Evolutionary conservation across 37 sponge, comb jelly and placozoan species (phyloP), one percentile per base, ranked within the genome.

Genomic region (Spongia lamella): DNA sequence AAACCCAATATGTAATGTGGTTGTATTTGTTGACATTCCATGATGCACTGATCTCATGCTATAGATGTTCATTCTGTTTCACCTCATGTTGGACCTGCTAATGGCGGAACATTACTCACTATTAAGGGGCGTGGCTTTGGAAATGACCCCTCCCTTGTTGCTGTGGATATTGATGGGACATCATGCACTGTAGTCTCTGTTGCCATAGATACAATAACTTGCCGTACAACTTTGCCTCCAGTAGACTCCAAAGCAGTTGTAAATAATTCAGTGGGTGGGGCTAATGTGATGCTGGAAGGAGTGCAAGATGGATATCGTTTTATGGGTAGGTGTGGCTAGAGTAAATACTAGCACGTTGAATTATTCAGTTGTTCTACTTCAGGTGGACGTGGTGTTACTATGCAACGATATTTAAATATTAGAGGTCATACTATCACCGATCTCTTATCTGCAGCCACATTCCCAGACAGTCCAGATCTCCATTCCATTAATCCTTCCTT

Each of bases 41-140:
- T 67, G n/a, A 19, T 26, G 24, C 6, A 2, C 22, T n/a, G n/a
- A n/a, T n/a, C n/a, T n/a, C n/a, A n/a, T n/a, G n/a, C 16, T 32
- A 29, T 57, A 87, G 88, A 81, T 31, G 62, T 87, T 36, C 73
- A 87, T 38, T 25, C 19, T 6, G 78, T 87, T 11, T 39, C 15
- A 24, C 88, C 77, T 7, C 66, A 77, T 11, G 21, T n/a, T 19
- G 89, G 89, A 2, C 68, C 84, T 38, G 56, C 27, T 50, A 40
- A 58, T 15, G 89, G 89, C 9, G 84, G 89, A 3, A 79, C 89
- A 21, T 39, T 83, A 6, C 57, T 88, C 53, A 75, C 68, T 26
- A 83, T 88, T 61, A 60, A 3, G 7, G 89, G 89, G 1, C 4
- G 69, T 47, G 84, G 89, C 13, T 88, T 88, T 54, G 84, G 68